Base-by-base conservation (phyloP, 2,797 vertebrate species). In the Melanotaenia maccullochi region DNA sequence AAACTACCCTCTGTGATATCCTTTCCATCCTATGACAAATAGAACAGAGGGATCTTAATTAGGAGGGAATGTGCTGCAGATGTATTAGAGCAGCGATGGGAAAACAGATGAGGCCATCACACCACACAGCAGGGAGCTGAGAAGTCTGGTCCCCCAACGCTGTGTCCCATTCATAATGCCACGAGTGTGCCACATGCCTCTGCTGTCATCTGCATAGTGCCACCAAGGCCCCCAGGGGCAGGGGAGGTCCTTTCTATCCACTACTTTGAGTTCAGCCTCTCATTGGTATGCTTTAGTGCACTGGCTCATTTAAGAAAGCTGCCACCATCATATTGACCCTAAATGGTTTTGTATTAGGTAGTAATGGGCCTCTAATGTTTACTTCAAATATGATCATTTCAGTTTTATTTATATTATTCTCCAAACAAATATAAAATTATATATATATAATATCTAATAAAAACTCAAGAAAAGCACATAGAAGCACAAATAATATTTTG, bases 101-200 rank as follows among this genome's bases (percentile, higher is more conserved):
- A 91, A 91, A 93, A 95, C 93, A 91, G 94, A 95, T 95, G 94
- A 94, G 91, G 87, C 93, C 91, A 91, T 94, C 94, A 90, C 84
- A 78, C 69, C 77, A 73, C 92, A 65, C 94, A 89, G 92, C 93
- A 82, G 94, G 92, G 90, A 88, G 82, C 89, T 84, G 87, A 92
- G 84, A 79, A 89, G 90, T 82, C 84, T 68, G 87, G 81, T 92
- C 92, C 91, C 93, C 92, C 90, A 93, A 91, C 79, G 85, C 87
- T 82, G 85, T 83, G 88, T 87, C 89, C 91, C 91, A 94, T 94
- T 92, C 91, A 93, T 93, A 94, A 93, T 81, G 83, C 80, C 87
- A 85, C 24, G 85, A 86, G 79, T 84, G 85, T 87, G 90, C 89
- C 92, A 93, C 91, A 91, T 91, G 88, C 85, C 85, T 90, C 85